These are phyloP conservation scores for Hedychridium roseum DNA, from an alignment of 2,888 invertebrate genomes.

Conservation along the genomic window DNA sequence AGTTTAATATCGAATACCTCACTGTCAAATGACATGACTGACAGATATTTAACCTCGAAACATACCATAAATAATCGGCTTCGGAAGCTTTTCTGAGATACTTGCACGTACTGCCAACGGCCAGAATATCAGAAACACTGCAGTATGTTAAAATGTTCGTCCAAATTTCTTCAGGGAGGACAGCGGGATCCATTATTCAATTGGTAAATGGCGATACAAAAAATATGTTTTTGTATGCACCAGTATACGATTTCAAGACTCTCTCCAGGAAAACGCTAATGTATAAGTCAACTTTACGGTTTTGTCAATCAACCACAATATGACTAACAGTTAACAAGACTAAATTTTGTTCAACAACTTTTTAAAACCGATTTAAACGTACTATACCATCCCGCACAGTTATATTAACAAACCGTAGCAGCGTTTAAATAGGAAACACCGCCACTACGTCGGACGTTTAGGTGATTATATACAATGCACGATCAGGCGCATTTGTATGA, in stretches of 20 bases:
- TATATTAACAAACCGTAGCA: too few relatives aligned
- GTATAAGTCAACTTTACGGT: conserved; percentile 62
- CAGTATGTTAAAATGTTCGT: conserved; percentile 62
- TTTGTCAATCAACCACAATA: too few relatives aligned
- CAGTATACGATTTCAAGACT: conserved; percentile 50
- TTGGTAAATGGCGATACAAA: conserved; percentile 6
- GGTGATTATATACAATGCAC: too few relatives aligned
- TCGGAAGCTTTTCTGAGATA: conserved; percentile 60
- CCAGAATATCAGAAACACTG: conserved; percentile 62
- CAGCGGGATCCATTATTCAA: conserved; percentile 60
- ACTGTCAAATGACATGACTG: conserved; percentile 8
- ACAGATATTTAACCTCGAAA: conserved; percentile 47
- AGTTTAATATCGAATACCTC: conserved; percentile 11
- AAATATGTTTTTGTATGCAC: conserved; percentile 15
- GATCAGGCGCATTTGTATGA: too few relatives aligned
- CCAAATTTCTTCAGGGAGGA: conserved; percentile 63
- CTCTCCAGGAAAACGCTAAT: conserved; percentile 57
- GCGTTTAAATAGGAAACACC: too few relatives aligned
- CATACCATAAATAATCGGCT: conserved; percentile 62
- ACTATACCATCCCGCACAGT: too few relatives aligned
- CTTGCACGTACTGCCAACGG: conserved; percentile 62
- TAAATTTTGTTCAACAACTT: too few relatives aligned
- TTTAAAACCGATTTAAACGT: too few relatives aligned
- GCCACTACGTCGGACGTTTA: too few relatives aligned
- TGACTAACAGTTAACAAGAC: too few relatives aligned